Percentiles rank a stretch among this genome's conserved stretches.
These are phyloP conservation scores for Mythimna ferrago DNA, from an alignment of 2,888 invertebrate species.

Conservation along the genomic window DNA sequence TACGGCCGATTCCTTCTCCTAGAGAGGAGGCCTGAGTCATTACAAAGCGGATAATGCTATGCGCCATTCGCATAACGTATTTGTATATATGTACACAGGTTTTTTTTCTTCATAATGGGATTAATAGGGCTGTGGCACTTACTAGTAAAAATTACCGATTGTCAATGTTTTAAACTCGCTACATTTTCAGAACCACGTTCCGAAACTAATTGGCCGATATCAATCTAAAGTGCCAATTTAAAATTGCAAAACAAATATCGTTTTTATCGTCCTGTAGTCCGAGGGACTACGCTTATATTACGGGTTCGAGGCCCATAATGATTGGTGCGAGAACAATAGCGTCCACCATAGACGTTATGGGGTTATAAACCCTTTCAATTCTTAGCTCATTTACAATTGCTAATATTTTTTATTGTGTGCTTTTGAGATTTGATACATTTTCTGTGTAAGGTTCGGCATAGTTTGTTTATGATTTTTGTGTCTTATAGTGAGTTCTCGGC, in stretches of 20 bases:
- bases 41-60: too few relatives aligned
- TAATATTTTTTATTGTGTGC: constrained; percentile 52
- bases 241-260: constrained; percentile 50
- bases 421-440: constrained; percentile 18
- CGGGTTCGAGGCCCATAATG: constrained; percentile 56
- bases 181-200: constrained; percentile 15
- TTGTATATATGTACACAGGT: too few relatives aligned
- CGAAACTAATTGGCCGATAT: constrained; percentile 44
- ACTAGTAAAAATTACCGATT: background rate
- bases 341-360: constrained; percentile 46
- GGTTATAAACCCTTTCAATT: constrained; percentile 52
- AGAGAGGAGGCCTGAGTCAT: too few relatives aligned
- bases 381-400: constrained; percentile 60
- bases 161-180: background rate
- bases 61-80: too few relatives aligned
- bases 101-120: background rate
- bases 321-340: constrained; percentile 56
- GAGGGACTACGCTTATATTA: constrained; percentile 40
- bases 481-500: too few relatives aligned
- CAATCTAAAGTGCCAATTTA: constrained; percentile 55
- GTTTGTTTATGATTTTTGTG: background rate
- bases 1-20: too few relatives aligned
- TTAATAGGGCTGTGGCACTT: background rate
- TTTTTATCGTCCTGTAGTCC: constrained; percentile 30
- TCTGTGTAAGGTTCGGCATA: constrained; percentile 51